Conservation (phyloP, 2,797 vertebrate species). For the Nasua narica region DNA sequence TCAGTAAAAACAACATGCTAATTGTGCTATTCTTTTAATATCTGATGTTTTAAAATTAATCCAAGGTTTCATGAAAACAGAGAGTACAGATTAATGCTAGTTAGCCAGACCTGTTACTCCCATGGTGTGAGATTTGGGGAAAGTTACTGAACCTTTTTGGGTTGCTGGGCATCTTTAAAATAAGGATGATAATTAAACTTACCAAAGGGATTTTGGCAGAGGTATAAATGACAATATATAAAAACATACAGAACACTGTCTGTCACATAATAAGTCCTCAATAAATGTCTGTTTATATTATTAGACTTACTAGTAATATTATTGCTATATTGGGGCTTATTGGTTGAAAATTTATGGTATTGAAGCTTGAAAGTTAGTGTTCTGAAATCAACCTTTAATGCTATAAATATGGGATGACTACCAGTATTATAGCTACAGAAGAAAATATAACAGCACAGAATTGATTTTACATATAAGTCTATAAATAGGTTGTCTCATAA, state of each 20-base stretch:
- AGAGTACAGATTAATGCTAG: not conserved
- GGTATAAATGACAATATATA: not conserved
- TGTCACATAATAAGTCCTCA: not conserved
- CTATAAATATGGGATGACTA: conserved; percentile 32
- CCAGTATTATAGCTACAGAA: not conserved
- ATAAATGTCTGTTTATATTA: not conserved
- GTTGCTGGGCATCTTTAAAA: not conserved
- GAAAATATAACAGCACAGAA: conserved; percentile 38
- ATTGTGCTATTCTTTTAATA: not conserved
- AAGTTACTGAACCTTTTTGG: not conserved
- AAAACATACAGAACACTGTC: not conserved
- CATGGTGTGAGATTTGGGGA: not conserved
- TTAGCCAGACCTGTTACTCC: not conserved
- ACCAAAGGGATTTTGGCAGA: not conserved
- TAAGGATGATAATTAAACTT: not conserved
- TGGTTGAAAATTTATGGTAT: conserved; percentile 26
- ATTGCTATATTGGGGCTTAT: not conserved
- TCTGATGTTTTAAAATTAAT: not conserved
- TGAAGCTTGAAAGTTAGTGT: conserved; percentile 14
- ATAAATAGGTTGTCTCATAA: conserved; percentile 58
- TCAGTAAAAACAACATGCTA: not conserved
- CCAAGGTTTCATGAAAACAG: not conserved
- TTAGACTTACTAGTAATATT: conserved; percentile 28
- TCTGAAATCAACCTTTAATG: conserved; percentile 22
- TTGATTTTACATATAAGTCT: conserved; percentile 49